Evolutionary conservation across 2,797 vertebrate genomes (phyloP).

Genomic region (Natrix natrix): DNA sequence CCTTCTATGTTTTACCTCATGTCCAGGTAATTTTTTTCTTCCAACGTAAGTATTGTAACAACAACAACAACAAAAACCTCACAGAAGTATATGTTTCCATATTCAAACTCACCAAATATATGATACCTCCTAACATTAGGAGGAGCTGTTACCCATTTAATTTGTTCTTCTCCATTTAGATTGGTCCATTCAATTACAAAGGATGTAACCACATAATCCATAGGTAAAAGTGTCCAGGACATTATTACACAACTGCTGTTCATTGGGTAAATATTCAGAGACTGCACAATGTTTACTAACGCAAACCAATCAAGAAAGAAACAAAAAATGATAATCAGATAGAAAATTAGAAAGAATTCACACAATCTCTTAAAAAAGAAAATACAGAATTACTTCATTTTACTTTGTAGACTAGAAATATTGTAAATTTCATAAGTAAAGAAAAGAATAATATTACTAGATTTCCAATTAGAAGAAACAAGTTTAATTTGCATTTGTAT

Average conservation of each 20-base stretch:
- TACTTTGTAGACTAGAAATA: not conserved
- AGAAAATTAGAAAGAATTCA: not conserved
- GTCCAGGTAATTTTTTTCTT: not conserved
- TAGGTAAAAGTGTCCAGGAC: slow-evolving; percentile 78
- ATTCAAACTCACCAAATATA: slow-evolving; percentile 69
- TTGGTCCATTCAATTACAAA: slow-evolving; percentile 87
- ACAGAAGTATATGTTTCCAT: not conserved
- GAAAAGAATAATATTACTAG: not conserved
- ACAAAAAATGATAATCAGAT: not conserved
- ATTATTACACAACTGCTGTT: slow-evolving; percentile 85
- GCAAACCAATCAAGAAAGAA: not conserved
- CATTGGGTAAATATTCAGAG: slow-evolving; percentile 72
- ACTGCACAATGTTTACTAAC: slow-evolving; percentile 74
- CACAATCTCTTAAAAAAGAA: not conserved
- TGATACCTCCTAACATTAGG: slow-evolving; percentile 69
- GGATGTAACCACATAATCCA: slow-evolving; percentile 62
- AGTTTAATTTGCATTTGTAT: not conserved
- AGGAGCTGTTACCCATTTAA: slow-evolving; percentile 81
- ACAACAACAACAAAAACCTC: not conserved
- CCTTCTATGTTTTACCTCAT: not conserved
- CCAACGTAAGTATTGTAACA: not conserved
- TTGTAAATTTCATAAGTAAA: not conserved
- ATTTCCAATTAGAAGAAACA: not conserved
- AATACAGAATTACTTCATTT: not conserved
- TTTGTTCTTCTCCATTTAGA: slow-evolving; percentile 59